Conservation (phyloP, 2,888 invertebrate genomes). For the Azorinus chamasolen region DNA sequence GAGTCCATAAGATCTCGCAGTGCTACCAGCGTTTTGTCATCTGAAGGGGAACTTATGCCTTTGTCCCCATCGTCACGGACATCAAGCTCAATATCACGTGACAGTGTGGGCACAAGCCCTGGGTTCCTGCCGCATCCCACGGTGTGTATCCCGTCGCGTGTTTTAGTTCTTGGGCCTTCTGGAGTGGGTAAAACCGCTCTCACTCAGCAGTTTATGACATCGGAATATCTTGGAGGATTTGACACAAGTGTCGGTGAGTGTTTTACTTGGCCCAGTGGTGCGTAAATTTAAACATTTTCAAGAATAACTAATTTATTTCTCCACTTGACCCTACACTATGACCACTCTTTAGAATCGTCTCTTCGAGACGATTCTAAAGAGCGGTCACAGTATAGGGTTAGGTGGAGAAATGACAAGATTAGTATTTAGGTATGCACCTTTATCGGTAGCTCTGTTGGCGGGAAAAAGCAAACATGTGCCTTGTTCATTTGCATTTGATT, state of each 20-base stretch:
- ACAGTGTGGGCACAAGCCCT: constrained; percentile 93
- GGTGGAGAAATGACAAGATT: no score
- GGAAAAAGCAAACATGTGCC: no score
- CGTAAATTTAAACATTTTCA: no score
- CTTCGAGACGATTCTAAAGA: no score
- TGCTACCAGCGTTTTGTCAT: constrained; percentile 94
- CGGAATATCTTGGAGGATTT: constrained; percentile 91
- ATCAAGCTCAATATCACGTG: constrained; percentile 89
- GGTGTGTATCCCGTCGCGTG: constrained; percentile 88
- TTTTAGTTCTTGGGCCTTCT: constrained; percentile 90
- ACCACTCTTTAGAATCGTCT: no score
- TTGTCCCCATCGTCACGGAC: constrained; percentile 74
- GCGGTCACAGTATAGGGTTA: no score
- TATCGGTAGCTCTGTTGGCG: no score
- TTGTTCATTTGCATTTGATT: no score
- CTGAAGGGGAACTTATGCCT: constrained; percentile 86
- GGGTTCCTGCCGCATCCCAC: constrained; percentile 56
- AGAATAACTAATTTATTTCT: no score
- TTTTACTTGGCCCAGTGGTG: no score
- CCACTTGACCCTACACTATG: no score
- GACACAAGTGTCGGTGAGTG: constrained; percentile 90
- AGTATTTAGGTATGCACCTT: no score
- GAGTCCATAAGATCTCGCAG: constrained; percentile 96
- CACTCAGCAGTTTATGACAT: constrained; percentile 91
- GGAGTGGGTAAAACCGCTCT: constrained; percentile 91